phyloP scores from a whole-genome alignment of 2,113 vertebrate species.

The Daphoenositta chrysoptera region DNA sequence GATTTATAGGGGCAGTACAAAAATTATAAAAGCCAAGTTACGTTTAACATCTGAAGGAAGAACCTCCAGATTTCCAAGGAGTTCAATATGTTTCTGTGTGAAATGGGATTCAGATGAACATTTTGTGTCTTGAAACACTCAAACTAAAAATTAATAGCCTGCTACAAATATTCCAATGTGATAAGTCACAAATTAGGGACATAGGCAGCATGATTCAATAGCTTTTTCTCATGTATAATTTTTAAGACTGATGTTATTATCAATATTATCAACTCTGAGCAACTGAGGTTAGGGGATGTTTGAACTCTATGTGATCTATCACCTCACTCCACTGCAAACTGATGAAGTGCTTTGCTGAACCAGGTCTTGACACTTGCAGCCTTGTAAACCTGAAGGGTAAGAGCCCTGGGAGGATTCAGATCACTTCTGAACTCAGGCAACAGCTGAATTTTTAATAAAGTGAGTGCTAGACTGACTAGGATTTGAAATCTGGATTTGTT shows the following conservation, averaged over 20 bases:
- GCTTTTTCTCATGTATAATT: not conserved
- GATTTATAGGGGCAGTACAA: not conserved
- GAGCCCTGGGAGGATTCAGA: constrained; percentile 5
- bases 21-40: not conserved
- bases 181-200: not conserved
- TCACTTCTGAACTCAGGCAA: not conserved
- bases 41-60: not conserved
- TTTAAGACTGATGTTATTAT: not conserved
- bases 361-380: not conserved
- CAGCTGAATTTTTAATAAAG: constrained; percentile 12
- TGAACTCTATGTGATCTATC: not conserved
- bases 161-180: not conserved
- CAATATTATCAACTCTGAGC: not conserved
- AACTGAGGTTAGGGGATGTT: not conserved
- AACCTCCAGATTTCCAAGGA: fast-evolving
- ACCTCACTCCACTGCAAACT: not conserved
- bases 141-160: not conserved
- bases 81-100: not conserved
- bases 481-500: not conserved
- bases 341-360: not conserved
- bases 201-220: not conserved
- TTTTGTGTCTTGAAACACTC: not conserved
- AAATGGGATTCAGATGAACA: not conserved
- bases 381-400: not conserved
- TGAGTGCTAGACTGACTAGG: not conserved